Conservation (phyloP, 2,113 vertebrate genomes). For the Entomyzon cyanotis region DNA sequence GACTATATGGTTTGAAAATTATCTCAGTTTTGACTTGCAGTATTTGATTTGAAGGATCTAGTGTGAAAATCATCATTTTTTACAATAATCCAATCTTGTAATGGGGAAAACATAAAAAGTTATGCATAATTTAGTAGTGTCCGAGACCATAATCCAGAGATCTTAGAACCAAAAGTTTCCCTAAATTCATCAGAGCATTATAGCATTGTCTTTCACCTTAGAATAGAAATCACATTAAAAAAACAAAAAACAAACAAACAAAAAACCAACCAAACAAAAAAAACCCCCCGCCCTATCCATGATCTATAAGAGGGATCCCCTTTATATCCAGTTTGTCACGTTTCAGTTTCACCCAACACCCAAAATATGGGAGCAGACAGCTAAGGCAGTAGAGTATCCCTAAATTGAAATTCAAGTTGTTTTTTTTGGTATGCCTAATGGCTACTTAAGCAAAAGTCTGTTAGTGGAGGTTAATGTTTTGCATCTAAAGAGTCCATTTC, state of each 20-base stretch:
- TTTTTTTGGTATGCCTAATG: not conserved
- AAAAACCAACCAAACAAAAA: too few species aligned
- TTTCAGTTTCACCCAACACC: not conserved
- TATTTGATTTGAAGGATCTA: not conserved
- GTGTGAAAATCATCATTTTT: not conserved
- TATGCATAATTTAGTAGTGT: not conserved
- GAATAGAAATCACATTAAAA: not conserved
- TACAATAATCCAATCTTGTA: not conserved
- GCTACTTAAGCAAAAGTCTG: not conserved
- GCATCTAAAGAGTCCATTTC: not conserved
- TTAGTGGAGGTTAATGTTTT: not conserved
- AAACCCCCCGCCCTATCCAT: fast-evolving
- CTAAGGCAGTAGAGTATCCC: not conserved
- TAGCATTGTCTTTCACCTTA: not conserved
- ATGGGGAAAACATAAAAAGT: not conserved
- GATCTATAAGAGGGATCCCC: not conserved
- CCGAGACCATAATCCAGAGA: not conserved
- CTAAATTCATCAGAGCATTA: not conserved
- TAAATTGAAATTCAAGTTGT: not conserved
- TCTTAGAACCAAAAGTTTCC: not conserved
- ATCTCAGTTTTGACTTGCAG: not conserved
- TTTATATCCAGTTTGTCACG: not conserved
- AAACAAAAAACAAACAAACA: fast-evolving
- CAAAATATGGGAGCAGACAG: not conserved
- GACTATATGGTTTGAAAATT: not conserved